phyloP scores from a whole-genome alignment of 2,797 vertebrate species.

The Dallia pectoralis region DNA sequence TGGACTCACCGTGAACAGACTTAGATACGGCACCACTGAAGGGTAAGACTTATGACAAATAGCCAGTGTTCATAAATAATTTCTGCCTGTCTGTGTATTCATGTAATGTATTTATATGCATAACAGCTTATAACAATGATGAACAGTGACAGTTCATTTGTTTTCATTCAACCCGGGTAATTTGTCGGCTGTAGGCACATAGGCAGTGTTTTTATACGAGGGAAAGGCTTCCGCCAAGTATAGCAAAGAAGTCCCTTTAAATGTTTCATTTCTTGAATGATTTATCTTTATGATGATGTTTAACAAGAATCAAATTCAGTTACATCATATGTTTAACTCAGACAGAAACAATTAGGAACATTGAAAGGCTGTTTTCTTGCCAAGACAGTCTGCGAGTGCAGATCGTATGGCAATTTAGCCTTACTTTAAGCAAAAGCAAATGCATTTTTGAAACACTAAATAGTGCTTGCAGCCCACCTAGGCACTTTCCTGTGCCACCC shows the following conservation, averaged over 20 bases:
- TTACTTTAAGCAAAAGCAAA: too few relatives aligned
- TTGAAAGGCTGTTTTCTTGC: background rate
- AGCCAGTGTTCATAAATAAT: too few relatives aligned
- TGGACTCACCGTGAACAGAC: background rate
- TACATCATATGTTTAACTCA: background rate
- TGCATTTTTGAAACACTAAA: background rate
- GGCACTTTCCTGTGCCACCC: background rate
- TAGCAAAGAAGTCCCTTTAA: background rate
- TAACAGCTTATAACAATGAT: background rate
- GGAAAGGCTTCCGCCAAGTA: background rate
- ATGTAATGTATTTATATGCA: background rate
- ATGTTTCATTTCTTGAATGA: background rate
- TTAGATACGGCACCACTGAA: background rate
- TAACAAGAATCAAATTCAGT: background rate
- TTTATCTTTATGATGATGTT: background rate
- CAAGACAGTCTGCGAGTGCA: background rate
- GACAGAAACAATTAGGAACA: background rate
- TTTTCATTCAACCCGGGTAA: background rate
- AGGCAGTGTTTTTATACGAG: background rate
- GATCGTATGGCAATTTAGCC: background rate
- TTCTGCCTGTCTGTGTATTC: background rate
- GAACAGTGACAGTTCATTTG: background rate
- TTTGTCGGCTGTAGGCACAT: background rate
- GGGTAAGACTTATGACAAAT: background rate
- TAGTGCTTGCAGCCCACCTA: background rate